phyloP scores from a whole-genome alignment of 2,113 vertebrate species.

The Acinonyx jubatus region DNA sequence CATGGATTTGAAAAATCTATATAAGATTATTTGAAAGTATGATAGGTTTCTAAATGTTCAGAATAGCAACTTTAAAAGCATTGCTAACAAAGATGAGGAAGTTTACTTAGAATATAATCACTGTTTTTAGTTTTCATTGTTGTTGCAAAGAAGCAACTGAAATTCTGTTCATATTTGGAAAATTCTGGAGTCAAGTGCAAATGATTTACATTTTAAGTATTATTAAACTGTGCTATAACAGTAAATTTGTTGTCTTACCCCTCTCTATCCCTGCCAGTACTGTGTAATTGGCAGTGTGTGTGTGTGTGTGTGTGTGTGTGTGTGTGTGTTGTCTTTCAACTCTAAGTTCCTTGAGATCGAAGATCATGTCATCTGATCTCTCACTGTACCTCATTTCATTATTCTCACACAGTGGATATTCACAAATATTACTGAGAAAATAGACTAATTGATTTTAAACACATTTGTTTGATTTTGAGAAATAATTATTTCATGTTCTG shows the following conservation, averaged over 20 bases:
- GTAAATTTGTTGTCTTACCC: not conserved
- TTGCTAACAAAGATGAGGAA: not conserved
- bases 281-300: not conserved
- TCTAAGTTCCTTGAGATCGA: not conserved
- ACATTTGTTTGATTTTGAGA: not conserved
- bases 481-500: not conserved
- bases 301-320: not conserved
- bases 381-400: not conserved
- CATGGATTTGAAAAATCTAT: not conserved
- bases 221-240: not conserved
- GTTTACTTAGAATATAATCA: not conserved
- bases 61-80: not conserved
- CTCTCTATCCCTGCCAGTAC: not conserved
- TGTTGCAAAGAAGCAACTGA: conserved; percentile 23
- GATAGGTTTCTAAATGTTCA: conserved; percentile 3
- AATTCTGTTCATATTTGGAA: not conserved
- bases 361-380: not conserved
- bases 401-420: not conserved
- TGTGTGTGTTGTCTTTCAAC: not conserved
- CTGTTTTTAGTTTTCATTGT: conserved; percentile 30
- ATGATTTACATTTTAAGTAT: not conserved
- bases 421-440: conserved; percentile 22
- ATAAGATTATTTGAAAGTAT: not conserved
- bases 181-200: not conserved
- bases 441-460: not conserved